phyloP scores from a whole-genome alignment of 2,113 vertebrate species.

The Pogonocichla stellata region DNA sequence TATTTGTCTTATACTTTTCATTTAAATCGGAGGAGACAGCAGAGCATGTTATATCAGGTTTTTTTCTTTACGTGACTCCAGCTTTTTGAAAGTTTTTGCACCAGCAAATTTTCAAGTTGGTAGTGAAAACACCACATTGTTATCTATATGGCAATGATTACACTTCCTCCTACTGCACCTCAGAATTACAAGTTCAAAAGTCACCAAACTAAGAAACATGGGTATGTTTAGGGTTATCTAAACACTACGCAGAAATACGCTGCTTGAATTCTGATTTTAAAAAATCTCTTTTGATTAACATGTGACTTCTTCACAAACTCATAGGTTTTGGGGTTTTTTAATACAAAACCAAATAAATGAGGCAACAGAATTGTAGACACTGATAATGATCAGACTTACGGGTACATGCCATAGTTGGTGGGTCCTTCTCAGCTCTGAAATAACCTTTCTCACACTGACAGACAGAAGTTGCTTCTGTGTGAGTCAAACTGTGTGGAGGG shows the following conservation, averaged over 20 bases:
- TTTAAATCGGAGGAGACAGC: background rate
- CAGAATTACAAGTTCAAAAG: background rate
- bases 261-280: background rate
- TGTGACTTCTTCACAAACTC: background rate
- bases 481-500: constrained; percentile 89
- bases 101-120: background rate
- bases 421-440: constrained; percentile 91
- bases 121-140: background rate
- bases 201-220: background rate
- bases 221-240: background rate
- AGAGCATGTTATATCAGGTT: background rate
- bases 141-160: background rate
- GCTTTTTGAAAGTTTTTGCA: background rate
- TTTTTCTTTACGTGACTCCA: background rate
- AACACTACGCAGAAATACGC: background rate
- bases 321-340: background rate
- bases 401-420: constrained; percentile 94
- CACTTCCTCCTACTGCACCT: background rate
- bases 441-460: constrained; percentile 92
- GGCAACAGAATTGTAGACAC: background rate
- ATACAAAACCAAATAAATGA: background rate
- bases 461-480: constrained; percentile 83
- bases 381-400: constrained; percentile 79
- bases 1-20: background rate
- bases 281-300: background rate